phyloP scores from a whole-genome alignment of 2,113 vertebrate species.

The Sterna hirundo region DNA sequence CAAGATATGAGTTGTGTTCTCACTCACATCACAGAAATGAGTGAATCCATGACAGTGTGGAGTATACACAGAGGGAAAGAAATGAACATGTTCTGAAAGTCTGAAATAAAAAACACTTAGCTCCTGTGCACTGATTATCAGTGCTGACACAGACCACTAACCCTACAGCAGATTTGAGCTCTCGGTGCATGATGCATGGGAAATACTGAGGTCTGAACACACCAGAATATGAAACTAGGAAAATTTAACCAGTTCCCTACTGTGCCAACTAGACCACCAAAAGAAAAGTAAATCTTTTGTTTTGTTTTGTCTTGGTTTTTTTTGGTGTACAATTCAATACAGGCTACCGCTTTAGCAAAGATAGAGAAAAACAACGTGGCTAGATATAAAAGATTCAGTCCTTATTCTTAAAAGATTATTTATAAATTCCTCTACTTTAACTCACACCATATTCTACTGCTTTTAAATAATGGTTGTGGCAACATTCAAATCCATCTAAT shows the following conservation, averaged over 20 bases:
- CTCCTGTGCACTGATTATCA: neutral
- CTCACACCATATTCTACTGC: neutral
- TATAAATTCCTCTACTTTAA: neutral
- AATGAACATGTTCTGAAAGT: neutral
- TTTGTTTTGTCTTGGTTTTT: neutral
- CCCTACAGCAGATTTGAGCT: neutral
- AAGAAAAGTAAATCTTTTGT: neutral
- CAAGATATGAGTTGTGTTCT: neutral
- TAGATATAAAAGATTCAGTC: neutral
- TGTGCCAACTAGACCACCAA: neutral
- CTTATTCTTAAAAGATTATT: neutral
- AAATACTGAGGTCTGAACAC: neutral
- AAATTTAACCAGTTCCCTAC: neutral
- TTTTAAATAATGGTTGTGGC: neutral
- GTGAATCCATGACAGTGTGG: neutral
- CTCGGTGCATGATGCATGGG: neutral
- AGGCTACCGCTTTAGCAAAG: neutral
- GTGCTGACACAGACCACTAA: neutral
- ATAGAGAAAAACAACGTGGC: fast-evolving
- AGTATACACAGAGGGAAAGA: neutral
- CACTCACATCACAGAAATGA: neutral
- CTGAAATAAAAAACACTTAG: neutral
- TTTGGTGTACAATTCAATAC: neutral
- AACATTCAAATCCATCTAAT: neutral
- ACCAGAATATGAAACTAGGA: neutral